A percentile compares a stretch with the other conserved stretches of the same genome.
Conservation (phyloP, 2,888 invertebrate species). For the Orchestes rusci region DNA sequence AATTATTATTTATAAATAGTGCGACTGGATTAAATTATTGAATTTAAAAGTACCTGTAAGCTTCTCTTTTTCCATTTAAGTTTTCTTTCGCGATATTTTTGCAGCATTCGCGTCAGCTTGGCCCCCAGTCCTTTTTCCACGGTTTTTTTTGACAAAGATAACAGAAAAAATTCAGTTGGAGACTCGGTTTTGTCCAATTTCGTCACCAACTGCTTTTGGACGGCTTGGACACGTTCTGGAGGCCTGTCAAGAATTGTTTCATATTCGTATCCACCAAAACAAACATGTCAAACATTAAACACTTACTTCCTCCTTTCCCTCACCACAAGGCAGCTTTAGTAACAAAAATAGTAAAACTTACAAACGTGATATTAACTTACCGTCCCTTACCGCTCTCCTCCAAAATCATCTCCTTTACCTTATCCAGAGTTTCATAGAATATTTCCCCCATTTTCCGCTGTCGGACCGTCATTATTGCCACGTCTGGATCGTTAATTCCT, state of each 20-base stretch:
- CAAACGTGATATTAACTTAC: conserved; percentile 43
- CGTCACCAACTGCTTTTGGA: conserved; percentile 29
- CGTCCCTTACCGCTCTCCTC: conserved; percentile 51
- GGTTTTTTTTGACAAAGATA: conserved; percentile 40
- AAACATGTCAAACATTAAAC: too few species aligned
- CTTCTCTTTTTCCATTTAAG: conserved; percentile 44
- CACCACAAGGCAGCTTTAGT: too few species aligned
- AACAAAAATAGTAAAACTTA: too few species aligned
- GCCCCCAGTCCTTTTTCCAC: conserved; percentile 44
- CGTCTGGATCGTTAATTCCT: conserved; percentile 48
- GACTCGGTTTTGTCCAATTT: conserved; percentile 37
- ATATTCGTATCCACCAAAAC: too few species aligned
- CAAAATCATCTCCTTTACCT: conserved; percentile 53
- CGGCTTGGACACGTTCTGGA: conserved; percentile 32
- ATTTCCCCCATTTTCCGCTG: conserved; percentile 54
- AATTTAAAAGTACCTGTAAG: conserved; percentile 40
- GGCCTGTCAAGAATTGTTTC: conserved; percentile 28
- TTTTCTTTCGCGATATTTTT: conserved; percentile 49
- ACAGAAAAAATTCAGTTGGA: conserved; percentile 44
- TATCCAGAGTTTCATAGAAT: conserved; percentile 50
- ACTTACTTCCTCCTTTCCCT: conserved; percentile 13
- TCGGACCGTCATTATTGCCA: conserved; percentile 51
- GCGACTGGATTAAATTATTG: too few species aligned
- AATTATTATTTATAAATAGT: too few species aligned
- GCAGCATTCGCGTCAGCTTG: conserved; percentile 48